Base-by-base conservation (phyloP, 2,113 vertebrate genomes). In the Sinocyclocheilus anshuiensis region DNA sequence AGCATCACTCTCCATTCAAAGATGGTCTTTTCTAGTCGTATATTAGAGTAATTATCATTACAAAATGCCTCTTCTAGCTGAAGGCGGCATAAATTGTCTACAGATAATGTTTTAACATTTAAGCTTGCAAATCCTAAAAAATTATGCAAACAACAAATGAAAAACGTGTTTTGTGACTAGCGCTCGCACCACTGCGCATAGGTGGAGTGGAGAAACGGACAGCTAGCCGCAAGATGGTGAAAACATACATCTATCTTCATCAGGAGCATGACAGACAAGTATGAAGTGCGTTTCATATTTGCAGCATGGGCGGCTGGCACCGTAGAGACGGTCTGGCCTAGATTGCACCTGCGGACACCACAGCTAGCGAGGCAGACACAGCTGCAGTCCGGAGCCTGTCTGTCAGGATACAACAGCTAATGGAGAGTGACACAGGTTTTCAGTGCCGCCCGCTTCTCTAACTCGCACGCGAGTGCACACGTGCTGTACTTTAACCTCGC, bases 31-130 rank as follows among this genome's bases (percentile, higher is more conserved):
- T 86, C 91, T 84, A 78, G 91, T 87, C 91, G 90, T 93, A 92
- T 94, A 92, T 91, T 89, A 92, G 77, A 91, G 85, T 91, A 89
- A 92, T 92, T 92, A 90, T 91, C 86, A 91, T 88, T 85, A 90
- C 83, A 81, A 86, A 76, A 77, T 67, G 78, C 87, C 81, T 81
- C 88, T 88, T 86, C 86, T 84, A 86, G 85, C 59, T 29, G 78
- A 83, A 71, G 84, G 39, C 67, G 82, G 87, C 85, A 91, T 90
- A 90, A 90, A 91, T 90, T 89, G 89, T 91, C 85, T 82, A 89
- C 85, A 90, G 87, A 90, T 90, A 90, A 92, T 90, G 87, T 84
- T 84, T 85, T 82, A 82, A 90, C 85, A 88, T 89, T 71, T 90
- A 42, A 42, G 42, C 42, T 42, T 9, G 42, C 42, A 42, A 42